These are phyloP conservation scores for Pterostichus madidus DNA, from an alignment of 2,888 invertebrate genomes.

Conservation along the genomic window DNA sequence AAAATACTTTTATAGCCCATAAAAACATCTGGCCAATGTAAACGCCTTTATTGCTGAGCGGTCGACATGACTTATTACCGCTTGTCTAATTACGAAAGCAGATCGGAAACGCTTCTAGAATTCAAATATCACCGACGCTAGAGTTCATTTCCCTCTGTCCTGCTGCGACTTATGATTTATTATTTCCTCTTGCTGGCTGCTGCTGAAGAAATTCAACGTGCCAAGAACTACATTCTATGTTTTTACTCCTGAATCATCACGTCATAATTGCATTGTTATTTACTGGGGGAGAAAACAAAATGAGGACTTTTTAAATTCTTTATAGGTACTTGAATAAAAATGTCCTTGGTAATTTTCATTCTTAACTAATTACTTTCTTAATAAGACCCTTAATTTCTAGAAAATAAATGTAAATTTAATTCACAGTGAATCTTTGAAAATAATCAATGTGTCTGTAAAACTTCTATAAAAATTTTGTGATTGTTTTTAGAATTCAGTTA, in stretches of 20 bases:
- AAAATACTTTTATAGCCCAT: conserved; percentile 45
- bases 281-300: not conserved
- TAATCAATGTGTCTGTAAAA: too few species aligned
- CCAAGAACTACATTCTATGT: conserved; percentile 38
- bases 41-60: conserved; percentile 58
- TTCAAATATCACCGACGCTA: conserved; percentile 58
- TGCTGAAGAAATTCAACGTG: conserved; percentile 1
- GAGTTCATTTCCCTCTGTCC: conserved; percentile 55
- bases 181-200: conserved; percentile 42
- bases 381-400: too few species aligned
- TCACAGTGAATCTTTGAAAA: too few species aligned
- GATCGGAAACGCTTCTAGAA: conserved; percentile 65
- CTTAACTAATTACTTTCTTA: too few species aligned
- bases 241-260: conserved; percentile 29
- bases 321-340: not conserved
- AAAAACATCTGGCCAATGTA: conserved; percentile 62
- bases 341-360: too few species aligned
- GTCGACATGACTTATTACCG: conserved; percentile 65
- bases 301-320: not conserved
- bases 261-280: conserved; percentile 38
- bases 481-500: too few species aligned
- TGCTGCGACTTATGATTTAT: conserved; percentile 58
- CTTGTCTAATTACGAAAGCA: conserved; percentile 66
- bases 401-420: too few species aligned
- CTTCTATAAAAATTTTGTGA: too few species aligned